phyloP scores from a whole-genome alignment of 2,113 vertebrate species.

The Peromyscus leucopus region DNA sequence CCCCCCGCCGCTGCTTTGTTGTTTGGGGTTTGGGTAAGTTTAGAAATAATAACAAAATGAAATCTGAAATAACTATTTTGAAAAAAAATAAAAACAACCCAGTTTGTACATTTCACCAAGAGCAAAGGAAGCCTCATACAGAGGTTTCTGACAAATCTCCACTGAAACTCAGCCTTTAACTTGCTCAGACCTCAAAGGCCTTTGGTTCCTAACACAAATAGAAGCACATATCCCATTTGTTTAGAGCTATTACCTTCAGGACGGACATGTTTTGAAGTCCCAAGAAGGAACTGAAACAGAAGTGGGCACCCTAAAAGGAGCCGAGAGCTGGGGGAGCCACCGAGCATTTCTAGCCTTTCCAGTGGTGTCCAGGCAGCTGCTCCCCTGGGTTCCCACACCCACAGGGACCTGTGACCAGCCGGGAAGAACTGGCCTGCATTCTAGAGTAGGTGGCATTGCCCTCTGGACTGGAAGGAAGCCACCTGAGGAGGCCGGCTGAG shows the following conservation, averaged over 20 bases:
- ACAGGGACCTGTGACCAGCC: neutral
- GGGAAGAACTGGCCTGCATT: neutral
- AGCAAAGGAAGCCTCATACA: neutral
- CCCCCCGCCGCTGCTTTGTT: neutral
- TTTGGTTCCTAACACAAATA: conserved; percentile 33
- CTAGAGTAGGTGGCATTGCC: neutral
- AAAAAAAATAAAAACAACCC: conserved; percentile 18
- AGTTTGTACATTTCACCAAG: neutral
- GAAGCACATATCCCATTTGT: no score
- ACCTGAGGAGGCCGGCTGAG: neutral
- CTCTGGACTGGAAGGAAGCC: neutral
- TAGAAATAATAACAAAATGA: conserved; percentile 14
- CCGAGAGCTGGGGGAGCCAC: neutral
- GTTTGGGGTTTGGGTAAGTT: neutral
- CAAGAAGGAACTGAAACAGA: neutral
- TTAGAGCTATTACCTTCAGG: neutral
- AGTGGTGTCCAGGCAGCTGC: no score
- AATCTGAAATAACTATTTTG: neutral
- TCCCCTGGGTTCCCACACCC: neutral
- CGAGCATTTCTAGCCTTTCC: neutral
- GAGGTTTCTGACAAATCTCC: neutral
- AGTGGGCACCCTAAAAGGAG: neutral
- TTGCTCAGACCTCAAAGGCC: neutral
- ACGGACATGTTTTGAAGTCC: neutral
- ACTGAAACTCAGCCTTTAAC: neutral